A percentile compares a stretch with the other conserved stretches of the same genome.
phyloP scores from a whole-genome alignment of 2,888 invertebrate species.

The Amphipoea lucens region DNA sequence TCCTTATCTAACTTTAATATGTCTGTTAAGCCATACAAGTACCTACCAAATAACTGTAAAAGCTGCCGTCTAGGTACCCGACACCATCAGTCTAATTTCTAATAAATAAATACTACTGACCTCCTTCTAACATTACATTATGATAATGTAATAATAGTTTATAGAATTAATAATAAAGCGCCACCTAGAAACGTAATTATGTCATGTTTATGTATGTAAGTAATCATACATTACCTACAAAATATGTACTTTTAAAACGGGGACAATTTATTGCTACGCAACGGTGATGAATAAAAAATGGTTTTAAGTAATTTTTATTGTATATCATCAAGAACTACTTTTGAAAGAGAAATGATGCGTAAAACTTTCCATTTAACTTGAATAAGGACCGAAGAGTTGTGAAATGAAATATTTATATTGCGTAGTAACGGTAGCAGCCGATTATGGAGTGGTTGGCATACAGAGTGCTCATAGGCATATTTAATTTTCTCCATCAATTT shows the following conservation, averaged over 20 bases:
- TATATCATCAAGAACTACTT: conserved; percentile 9
- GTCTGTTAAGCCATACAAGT: background rate
- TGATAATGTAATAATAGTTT: conserved; percentile 44
- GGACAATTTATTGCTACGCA: conserved; percentile 23
- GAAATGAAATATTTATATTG: conserved; percentile 12
- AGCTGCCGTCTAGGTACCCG: background rate
- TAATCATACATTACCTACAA: conserved; percentile 21
- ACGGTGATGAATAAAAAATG: conserved; percentile 19
- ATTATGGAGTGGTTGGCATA: conserved; percentile 12
- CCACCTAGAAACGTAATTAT: conserved; percentile 29
- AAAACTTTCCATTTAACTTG: background rate
- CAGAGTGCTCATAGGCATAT: conserved; percentile 17
- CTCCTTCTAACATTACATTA: conserved; percentile 20
- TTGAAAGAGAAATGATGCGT: conserved; percentile 4
- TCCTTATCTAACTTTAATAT: background rate
- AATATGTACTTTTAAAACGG: conserved; percentile 34
- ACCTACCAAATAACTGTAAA: conserved; percentile 1
- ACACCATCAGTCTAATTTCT: conserved; percentile 19
- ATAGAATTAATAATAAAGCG: conserved; percentile 40
- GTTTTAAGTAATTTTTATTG: conserved; percentile 8
- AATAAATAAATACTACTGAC: conserved; percentile 29
- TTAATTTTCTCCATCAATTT: conserved; percentile 11
- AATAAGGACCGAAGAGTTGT: background rate
- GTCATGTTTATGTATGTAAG: conserved; percentile 46
- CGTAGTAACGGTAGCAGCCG: background rate